Evolutionary conservation across 1,140 invertebrate species (phyloP).

Genomic region (Euborellia annulipes): DNA sequence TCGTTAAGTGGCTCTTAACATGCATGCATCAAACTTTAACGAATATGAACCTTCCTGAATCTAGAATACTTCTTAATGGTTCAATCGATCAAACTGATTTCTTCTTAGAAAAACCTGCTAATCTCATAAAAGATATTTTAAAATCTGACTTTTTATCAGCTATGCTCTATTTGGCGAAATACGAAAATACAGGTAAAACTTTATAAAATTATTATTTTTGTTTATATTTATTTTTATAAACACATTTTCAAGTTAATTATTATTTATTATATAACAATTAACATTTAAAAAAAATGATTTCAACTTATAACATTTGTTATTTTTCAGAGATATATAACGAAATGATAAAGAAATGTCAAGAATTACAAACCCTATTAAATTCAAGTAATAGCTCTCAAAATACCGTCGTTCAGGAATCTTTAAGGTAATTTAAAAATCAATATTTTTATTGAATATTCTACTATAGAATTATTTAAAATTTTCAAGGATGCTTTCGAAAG

Average conservation of each 20-base stretch:
- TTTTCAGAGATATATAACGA: slow-evolving; percentile 42
- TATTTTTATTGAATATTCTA: too few relatives aligned
- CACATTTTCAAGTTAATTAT: background rate
- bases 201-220: background rate
- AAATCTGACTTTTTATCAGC: slow-evolving; percentile 59
- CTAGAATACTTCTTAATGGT: slow-evolving; percentile 30
- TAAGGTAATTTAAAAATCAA: too few relatives aligned
- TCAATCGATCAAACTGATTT: slow-evolving; percentile 32
- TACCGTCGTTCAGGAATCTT: too few relatives aligned
- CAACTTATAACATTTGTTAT: slow-evolving; percentile 2
- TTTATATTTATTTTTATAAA: slow-evolving; percentile 1
- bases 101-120: slow-evolving; percentile 49
- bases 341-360: slow-evolving; percentile 54
- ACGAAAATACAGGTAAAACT: slow-evolving; percentile 41
- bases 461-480: background rate
- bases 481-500: slow-evolving; percentile 13
- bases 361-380: slow-evolving; percentile 43
- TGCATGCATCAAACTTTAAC: slow-evolving; percentile 47
- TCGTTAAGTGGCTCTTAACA: slow-evolving; percentile 68
- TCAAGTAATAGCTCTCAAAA: slow-evolving; percentile 16
- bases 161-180: slow-evolving; percentile 67
- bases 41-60: slow-evolving; percentile 13
- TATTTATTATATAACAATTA: background rate
- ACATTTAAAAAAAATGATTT: too few relatives aligned
- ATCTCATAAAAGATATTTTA: slow-evolving; percentile 50